phyloP scores from a whole-genome alignment of 2,113 vertebrate species.

The Cacatua alba region DNA sequence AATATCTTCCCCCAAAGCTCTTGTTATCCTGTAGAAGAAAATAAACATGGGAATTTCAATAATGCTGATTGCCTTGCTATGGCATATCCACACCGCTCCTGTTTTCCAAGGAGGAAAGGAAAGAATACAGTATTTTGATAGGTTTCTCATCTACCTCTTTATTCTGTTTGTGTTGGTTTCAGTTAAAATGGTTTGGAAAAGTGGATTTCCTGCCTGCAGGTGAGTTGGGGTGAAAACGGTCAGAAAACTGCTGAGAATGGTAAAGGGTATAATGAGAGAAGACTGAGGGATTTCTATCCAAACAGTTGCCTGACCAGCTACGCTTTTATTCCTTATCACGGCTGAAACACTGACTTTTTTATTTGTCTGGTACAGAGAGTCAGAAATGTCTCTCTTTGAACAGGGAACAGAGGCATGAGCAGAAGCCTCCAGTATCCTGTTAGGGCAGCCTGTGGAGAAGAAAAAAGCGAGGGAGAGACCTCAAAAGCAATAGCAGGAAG shows the following conservation, averaged over 20 bases:
- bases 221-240: neutral
- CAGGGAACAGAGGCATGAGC: neutral
- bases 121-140: neutral
- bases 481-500: neutral
- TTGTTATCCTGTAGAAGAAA: neutral
- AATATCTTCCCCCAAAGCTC: neutral
- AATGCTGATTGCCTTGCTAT: neutral
- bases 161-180: neutral
- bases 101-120: neutral
- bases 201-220: neutral
- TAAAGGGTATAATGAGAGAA: neutral
- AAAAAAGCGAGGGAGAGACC: neutral
- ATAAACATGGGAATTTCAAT: neutral
- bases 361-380: neutral
- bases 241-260: neutral
- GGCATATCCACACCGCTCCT: rapidly evolving
- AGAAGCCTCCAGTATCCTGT: neutral
- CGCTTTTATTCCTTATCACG: neutral
- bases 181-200: neutral
- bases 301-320: neutral
- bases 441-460: neutral
- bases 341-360: neutral
- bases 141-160: neutral
- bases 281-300: neutral
- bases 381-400: neutral